phyloP scores from a whole-genome alignment of 2,888 invertebrate genomes.

The Chrysodeixis includens region DNA sequence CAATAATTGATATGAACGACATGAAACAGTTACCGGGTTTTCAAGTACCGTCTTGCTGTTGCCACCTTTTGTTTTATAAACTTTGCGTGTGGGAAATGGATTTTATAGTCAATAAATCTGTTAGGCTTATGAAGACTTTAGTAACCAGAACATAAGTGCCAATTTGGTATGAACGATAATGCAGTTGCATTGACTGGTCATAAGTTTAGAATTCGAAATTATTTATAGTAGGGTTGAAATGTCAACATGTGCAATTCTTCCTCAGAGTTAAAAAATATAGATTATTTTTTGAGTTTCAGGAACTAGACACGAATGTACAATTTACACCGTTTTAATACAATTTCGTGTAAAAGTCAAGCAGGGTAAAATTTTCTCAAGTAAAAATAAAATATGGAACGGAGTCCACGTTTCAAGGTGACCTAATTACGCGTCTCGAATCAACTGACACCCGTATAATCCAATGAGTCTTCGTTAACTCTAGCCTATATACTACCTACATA shows the following conservation, averaged over 20 bases:
- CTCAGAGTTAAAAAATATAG: constrained; percentile 12
- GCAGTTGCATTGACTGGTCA: constrained; percentile 34
- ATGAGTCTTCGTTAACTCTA: constrained; percentile 58
- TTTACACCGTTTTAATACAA: constrained; percentile 44
- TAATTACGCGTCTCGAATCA: constrained; percentile 63
- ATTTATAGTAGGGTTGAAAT: background rate
- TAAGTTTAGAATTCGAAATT: constrained; percentile 11
- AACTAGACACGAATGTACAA: constrained; percentile 28
- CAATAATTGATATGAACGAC: constrained; percentile 56
- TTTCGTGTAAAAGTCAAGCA: constrained; percentile 33
- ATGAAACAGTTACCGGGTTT: constrained; percentile 55
- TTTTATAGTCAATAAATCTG: constrained; percentile 43
- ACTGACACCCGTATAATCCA: constrained; percentile 60
- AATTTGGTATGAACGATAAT: constrained; percentile 35
- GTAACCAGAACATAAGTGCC: constrained; percentile 32
- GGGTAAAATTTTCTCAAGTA: constrained; percentile 33
- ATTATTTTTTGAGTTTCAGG: constrained; percentile 12
- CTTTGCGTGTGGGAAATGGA: constrained; percentile 52
- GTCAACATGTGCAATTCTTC: constrained; percentile 17
- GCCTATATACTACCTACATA: constrained; percentile 35
- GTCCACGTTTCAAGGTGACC: constrained; percentile 59
- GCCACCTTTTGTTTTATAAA: constrained; percentile 58
- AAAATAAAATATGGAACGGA: constrained; percentile 51
- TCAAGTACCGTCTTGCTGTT: constrained; percentile 45
- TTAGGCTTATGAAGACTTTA: constrained; percentile 34